These are phyloP conservation scores for Adelognathus sp. DNA, from an alignment of 2,888 invertebrate species.

Conservation along the genomic window DNA sequence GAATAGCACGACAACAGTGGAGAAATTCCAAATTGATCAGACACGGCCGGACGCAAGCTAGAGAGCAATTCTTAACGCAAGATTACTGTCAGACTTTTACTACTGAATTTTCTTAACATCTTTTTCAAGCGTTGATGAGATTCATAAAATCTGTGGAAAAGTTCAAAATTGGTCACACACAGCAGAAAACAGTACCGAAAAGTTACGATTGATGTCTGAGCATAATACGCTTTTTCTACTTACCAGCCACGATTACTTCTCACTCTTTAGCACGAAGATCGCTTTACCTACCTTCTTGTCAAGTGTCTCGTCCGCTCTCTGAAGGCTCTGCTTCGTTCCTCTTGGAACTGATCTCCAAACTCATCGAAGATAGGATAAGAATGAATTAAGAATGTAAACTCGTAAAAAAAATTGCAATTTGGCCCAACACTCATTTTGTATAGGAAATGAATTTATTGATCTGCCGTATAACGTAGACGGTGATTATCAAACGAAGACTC, in stretches of 20 bases:
- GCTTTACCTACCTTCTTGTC: background rate
- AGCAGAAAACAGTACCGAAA: no score
- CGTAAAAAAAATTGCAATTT: background rate
- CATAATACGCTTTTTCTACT: background rate
- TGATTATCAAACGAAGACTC: slow-evolving; percentile 60
- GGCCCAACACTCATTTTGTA: slow-evolving; percentile 6
- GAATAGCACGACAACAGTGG: background rate
- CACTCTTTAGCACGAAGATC: background rate
- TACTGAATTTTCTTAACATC: background rate
- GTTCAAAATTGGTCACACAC: background rate
- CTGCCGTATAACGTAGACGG: slow-evolving; percentile 49
- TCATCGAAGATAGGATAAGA: background rate
- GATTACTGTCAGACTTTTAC: background rate
- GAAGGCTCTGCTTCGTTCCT: background rate
- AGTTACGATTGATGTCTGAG: background rate
- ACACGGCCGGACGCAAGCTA: background rate
- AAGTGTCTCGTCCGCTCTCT: background rate
- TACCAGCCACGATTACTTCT: background rate
- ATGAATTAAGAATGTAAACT: background rate
- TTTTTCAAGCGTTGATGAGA: background rate
- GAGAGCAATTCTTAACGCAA: no score
- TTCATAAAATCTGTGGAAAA: background rate
- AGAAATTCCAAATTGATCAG: background rate
- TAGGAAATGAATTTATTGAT: slow-evolving; percentile 58
- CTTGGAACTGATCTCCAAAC: background rate